Evolutionary conservation across 2,888 invertebrate genomes (phyloP).

Genomic region (Drosophila yooni): DNA sequence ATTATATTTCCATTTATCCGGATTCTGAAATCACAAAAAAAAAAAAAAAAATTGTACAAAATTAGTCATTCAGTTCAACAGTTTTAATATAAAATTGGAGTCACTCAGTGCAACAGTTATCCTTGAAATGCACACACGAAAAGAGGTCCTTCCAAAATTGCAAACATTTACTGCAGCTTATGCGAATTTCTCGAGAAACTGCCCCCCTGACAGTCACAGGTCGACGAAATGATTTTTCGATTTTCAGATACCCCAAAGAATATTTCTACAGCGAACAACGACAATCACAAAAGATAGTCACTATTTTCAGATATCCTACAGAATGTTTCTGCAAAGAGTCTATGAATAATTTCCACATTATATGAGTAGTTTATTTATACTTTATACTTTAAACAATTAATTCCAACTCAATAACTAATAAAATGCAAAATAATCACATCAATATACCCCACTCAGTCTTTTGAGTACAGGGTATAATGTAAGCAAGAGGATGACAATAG

Average conservation of each 20-base stretch:
- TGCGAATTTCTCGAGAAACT: constrained; percentile 2
- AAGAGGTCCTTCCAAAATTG: not conserved
- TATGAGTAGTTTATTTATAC: not conserved
- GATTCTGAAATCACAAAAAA: constrained; percentile 87
- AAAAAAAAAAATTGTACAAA: not conserved
- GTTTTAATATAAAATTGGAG: not conserved
- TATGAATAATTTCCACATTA: not conserved
- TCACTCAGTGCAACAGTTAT: not conserved
- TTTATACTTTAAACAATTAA: not conserved
- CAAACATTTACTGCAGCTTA: not conserved
- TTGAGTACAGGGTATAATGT: not conserved
- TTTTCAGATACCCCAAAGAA: not conserved
- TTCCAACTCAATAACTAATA: not conserved
- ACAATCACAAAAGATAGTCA: not conserved
- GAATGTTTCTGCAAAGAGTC: not conserved
- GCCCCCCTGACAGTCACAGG: constrained; percentile 1
- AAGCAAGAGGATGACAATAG: not conserved
- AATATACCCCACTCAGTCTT: not conserved
- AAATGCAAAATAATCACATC: not conserved
- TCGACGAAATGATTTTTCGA: not conserved
- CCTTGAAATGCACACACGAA: constrained; percentile 1
- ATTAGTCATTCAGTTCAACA: not conserved
- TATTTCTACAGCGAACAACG: not conserved
- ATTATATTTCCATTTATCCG: constrained; percentile 94
- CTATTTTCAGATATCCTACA: not conserved